Percentiles rank a stretch among this genome's conserved stretches.
These are phyloP conservation scores for Caradrina kadenii DNA, from an alignment of 2,888 invertebrate genomes.

Conservation along the genomic window DNA sequence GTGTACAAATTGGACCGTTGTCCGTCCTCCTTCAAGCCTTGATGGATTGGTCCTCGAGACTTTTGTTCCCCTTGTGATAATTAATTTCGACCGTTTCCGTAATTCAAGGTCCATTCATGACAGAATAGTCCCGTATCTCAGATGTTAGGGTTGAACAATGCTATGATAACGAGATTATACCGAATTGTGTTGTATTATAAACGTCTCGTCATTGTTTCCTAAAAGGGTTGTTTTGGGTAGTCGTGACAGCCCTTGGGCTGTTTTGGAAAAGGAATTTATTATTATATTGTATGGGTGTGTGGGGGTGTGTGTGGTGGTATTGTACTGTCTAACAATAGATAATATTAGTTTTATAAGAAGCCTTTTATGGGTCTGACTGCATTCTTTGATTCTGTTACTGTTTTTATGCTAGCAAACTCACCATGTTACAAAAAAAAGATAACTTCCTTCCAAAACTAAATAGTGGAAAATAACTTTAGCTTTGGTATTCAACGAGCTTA, in stretches of 20 bases:
- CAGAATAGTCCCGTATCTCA: slow-evolving; percentile 66
- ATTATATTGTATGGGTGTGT: slow-evolving; percentile 13
- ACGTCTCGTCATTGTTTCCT: slow-evolving; percentile 59
- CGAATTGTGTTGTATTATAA: slow-evolving; percentile 62
- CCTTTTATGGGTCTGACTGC: not conserved
- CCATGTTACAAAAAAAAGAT: no score
- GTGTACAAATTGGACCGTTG: slow-evolving; percentile 71
- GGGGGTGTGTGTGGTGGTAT: not conserved
- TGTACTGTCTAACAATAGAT: not conserved
- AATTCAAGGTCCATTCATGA: slow-evolving; percentile 68
- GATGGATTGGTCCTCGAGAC: slow-evolving; percentile 78
- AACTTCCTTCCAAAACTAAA: no score
- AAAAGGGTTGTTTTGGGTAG: slow-evolving; percentile 55
- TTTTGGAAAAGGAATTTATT: slow-evolving; percentile 39
- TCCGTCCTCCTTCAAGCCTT: slow-evolving; percentile 74
- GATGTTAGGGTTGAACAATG: slow-evolving; percentile 64
- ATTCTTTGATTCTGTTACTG: no score
- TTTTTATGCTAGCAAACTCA: no score
- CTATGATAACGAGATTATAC: slow-evolving; percentile 62
- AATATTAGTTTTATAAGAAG: not conserved
- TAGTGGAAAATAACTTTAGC: no score
- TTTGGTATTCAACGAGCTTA: no score
- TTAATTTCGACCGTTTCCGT: slow-evolving; percentile 76
- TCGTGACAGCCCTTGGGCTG: slow-evolving; percentile 34
- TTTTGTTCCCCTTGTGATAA: slow-evolving; percentile 78